Percentiles rank a stretch among this genome's conserved stretches.
These are phyloP conservation scores for Ceratotherium simum DNA, from an alignment of 2,113 vertebrate genomes.

Conservation along the genomic window DNA sequence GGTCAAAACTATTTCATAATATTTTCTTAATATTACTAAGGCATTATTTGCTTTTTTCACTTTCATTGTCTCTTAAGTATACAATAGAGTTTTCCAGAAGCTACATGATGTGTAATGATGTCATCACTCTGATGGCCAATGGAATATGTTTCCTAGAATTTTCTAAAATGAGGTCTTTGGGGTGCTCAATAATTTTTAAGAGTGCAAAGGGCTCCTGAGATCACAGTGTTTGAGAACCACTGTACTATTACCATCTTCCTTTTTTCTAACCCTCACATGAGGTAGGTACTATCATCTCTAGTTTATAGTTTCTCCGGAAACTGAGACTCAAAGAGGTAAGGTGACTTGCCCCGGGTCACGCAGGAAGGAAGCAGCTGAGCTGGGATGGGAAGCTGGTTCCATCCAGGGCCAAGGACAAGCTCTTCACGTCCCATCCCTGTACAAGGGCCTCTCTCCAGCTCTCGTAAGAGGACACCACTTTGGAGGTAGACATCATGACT, in stretches of 20 bases:
- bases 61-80: not conserved
- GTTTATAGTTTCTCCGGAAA: not conserved
- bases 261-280: not conserved
- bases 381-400: not conserved
- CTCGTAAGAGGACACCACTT: accelerated
- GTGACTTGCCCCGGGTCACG: not conserved
- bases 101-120: not conserved
- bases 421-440: accelerated
- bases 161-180: not conserved
- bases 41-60: not conserved
- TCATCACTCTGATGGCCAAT: not conserved
- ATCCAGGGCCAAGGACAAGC: too few relatives aligned
- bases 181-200: not conserved
- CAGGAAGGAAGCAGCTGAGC: not conserved
- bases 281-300: too few relatives aligned
- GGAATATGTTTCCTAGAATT: not conserved
- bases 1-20: not conserved
- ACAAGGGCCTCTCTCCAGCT: not conserved
- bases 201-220: not conserved
- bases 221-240: not conserved
- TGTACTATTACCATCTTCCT: accelerated
- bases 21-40: not conserved
- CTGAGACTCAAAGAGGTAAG: not conserved
- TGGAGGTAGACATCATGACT: too few relatives aligned
- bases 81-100: conserved; percentile 17